These are phyloP conservation scores for Mesitornis unicolor DNA, from an alignment of 2,113 vertebrate species.

Conservation along the genomic window DNA sequence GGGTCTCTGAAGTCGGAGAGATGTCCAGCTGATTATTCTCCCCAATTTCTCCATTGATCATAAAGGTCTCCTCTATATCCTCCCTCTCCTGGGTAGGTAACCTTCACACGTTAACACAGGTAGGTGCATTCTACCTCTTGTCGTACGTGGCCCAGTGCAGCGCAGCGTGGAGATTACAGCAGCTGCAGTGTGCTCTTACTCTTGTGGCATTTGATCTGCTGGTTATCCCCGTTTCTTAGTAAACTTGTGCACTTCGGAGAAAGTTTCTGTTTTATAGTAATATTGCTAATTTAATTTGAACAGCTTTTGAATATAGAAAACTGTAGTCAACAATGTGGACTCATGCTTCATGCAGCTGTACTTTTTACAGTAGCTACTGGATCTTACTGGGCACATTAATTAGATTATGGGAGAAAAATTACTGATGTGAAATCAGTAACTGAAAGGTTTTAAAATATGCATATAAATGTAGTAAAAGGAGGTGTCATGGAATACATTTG, in stretches of 20 bases:
- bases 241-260: not conserved
- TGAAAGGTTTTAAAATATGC: not conserved
- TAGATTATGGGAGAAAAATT: not conserved
- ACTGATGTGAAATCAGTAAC: not conserved
- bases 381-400: not conserved
- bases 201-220: not conserved
- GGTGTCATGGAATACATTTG: not conserved
- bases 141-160: not conserved
- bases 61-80: not conserved
- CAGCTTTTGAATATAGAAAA: not conserved
- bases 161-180: accelerated
- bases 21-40: not conserved
- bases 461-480: not conserved
- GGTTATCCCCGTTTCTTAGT: not conserved
- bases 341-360: not conserved
- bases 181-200: not conserved
- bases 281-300: not conserved
- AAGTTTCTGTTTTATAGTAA: not conserved
- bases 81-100: not conserved
- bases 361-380: not conserved
- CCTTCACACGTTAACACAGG: accelerated
- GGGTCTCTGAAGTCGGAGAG: not conserved
- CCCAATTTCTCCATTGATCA: not conserved
- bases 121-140: not conserved
- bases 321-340: not conserved